A percentile compares a stretch with the other conserved stretches of the same genome.
Conservation (phyloP, 2,888 invertebrate species). For the Chaetoderma sp. region DNA sequence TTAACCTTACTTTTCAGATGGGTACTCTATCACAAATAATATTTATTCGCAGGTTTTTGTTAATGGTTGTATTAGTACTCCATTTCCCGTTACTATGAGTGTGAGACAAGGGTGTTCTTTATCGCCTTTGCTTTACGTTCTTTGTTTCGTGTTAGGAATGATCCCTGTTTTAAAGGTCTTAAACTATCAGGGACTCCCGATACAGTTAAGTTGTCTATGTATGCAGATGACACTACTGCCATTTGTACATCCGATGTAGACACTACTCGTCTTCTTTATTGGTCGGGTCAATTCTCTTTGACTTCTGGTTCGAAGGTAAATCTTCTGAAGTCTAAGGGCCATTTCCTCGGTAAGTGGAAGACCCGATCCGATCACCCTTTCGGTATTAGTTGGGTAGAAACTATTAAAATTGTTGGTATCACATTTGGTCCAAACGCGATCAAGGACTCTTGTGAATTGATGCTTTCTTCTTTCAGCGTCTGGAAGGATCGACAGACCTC, state of each 20-base stretch:
- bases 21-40: background rate
- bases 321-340: slow-evolving; percentile 29
- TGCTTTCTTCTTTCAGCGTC: background rate
- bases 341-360: slow-evolving; percentile 36
- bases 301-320: slow-evolving; percentile 33
- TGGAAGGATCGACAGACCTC: background rate
- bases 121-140: background rate
- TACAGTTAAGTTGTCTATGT: slow-evolving; percentile 10
- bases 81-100: background rate
- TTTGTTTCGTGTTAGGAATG: background rate
- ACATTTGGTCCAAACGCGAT: background rate
- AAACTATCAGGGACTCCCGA: slow-evolving; percentile 14
- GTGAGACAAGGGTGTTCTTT: slow-evolving; percentile 1
- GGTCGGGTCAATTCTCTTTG: slow-evolving; percentile 9
- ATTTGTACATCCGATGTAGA: slow-evolving; percentile 2
- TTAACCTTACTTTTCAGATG: background rate
- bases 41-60: background rate
- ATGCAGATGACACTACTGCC: slow-evolving; percentile 19
- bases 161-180: slow-evolving; percentile 17
- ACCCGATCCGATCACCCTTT: slow-evolving; percentile 33
- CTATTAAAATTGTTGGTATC: background rate
- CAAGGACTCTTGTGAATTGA: background rate
- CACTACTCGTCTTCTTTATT: background rate
- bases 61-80: background rate
- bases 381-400: slow-evolving; percentile 20